These are phyloP conservation scores for Panagrolaimus sp. DNA, from an alignment of 1,140 invertebrate genomes.

Conservation along the genomic window DNA sequence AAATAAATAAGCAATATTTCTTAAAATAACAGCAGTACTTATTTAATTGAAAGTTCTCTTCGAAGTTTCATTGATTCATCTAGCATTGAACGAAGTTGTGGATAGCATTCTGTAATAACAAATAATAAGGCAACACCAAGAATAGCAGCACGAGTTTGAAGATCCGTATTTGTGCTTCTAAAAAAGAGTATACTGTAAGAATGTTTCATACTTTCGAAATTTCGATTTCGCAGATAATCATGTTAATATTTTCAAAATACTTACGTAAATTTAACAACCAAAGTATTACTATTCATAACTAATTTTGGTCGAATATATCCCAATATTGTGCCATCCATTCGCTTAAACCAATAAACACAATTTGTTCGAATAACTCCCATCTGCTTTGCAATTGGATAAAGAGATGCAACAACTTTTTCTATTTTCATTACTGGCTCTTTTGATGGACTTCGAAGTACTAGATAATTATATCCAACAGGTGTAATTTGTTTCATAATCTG, in stretches of 20 bases:
- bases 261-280: slow-evolving; percentile 43
- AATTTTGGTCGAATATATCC: slow-evolving; percentile 44
- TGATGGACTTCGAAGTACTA: neutral
- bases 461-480: neutral
- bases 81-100: slow-evolving; percentile 17
- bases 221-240: too few relatives aligned
- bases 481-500: neutral
- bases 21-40: too few relatives aligned
- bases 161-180: slow-evolving; percentile 19
- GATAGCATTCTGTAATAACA: slow-evolving; percentile 16
- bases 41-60: too few relatives aligned
- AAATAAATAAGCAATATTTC: too few relatives aligned
- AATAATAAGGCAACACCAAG: slow-evolving; percentile 17
- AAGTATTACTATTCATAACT: slow-evolving; percentile 36
- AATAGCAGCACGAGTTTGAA: slow-evolving; percentile 21
- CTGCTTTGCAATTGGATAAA: slow-evolving; percentile 40
- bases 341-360: slow-evolving; percentile 45
- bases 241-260: slow-evolving; percentile 18
- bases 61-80: slow-evolving; percentile 13
- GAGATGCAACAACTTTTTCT: slow-evolving; percentile 25
- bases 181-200: neutral
- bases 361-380: slow-evolving; percentile 35
- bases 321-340: slow-evolving; percentile 32
- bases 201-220: neutral
- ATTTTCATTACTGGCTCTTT: slow-evolving; percentile 25